Evolutionary conservation across 1,140 invertebrate genomes (phyloP).

Genomic region (Trichomalopsis sarcophagae): DNA sequence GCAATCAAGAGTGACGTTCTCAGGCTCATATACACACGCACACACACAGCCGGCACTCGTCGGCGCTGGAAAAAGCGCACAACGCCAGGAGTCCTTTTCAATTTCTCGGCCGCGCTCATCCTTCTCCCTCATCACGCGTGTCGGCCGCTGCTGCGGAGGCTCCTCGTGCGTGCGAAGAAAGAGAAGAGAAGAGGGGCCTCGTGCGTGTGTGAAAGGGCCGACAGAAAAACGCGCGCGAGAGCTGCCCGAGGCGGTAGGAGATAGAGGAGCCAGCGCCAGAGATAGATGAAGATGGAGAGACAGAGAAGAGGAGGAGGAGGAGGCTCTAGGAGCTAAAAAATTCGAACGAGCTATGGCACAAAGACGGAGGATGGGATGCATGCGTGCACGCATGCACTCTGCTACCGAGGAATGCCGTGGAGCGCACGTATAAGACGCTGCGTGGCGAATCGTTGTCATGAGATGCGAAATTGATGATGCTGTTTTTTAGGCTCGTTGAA

Average conservation of each 20-base stretch:
- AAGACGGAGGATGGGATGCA: too few relatives aligned
- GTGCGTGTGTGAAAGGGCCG: slow-evolving; percentile 5
- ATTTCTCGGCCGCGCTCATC: slow-evolving; percentile 14
- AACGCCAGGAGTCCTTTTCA: slow-evolving; percentile 34
- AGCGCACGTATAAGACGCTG: too few relatives aligned
- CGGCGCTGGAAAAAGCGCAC: background rate
- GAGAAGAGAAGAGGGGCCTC: background rate
- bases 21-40: slow-evolving; percentile 7
- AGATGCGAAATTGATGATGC: too few relatives aligned
- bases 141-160: background rate
- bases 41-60: background rate
- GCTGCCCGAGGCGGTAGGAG: background rate
- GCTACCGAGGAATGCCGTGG: too few relatives aligned
- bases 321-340: background rate
- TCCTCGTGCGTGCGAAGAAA: background rate
- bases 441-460: too few relatives aligned
- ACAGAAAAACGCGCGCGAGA: background rate
- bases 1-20: slow-evolving; percentile 13
- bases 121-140: slow-evolving; percentile 12
- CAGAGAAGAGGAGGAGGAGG: background rate
- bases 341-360: too few relatives aligned
- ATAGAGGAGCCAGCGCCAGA: background rate
- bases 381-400: too few relatives aligned
- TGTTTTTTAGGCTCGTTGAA: too few relatives aligned
- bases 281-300: slow-evolving; percentile 23